Base-by-base conservation (phyloP, 1,140 invertebrate genomes). In the Procambarus virginalis region DNA sequence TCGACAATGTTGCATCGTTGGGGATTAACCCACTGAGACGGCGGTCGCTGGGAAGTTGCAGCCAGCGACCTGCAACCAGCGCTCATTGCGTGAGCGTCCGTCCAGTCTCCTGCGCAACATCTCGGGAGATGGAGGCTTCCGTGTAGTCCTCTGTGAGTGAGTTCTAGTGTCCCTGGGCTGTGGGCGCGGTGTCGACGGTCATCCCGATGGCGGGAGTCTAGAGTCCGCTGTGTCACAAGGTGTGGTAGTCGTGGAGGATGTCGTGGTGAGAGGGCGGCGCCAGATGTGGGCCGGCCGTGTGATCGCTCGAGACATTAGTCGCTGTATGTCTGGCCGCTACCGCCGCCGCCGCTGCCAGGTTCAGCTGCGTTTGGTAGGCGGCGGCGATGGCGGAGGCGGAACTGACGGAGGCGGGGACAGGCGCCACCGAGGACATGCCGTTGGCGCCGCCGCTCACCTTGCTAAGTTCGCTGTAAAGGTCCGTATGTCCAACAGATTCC, bases 211-310 rank as follows among this genome's bases (percentile, higher is more conserved):
- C 20, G 70, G 78, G 78, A 51, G 49, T 89, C 87, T 89, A 89
- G 34, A 89, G 81, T 51, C 87, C 87, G 75, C 70, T 89, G 73
- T 89, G 87, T 89, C 87, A 89, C 87, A 89, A 89, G 22, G 80
- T 76, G 73, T 89, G 87, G 87, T 89, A 89, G 70, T 89, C 87
- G 81, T 89, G 87, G n/a, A 89, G 87, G 68, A 89, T 82, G 70
- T 89, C 87, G 81, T 89, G 86, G 79, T 88, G 87, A n/a, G 68
- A 34, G 73, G 68, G 87, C 22, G 87, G 87, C 48, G 86, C 87
- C 87, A 89, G 83, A 81, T 87, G 85, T 12, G 87, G 80, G 34
- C 70, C 86, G 46, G 78, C 79, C 68, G 45, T 81, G 87, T 83
- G 87, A n/a, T 89, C 87, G 64, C 49, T 75, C 51, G 60, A 48